These are phyloP conservation scores for Caerostris darwini DNA, from an alignment of 1,140 invertebrate genomes.

Conservation along the genomic window DNA sequence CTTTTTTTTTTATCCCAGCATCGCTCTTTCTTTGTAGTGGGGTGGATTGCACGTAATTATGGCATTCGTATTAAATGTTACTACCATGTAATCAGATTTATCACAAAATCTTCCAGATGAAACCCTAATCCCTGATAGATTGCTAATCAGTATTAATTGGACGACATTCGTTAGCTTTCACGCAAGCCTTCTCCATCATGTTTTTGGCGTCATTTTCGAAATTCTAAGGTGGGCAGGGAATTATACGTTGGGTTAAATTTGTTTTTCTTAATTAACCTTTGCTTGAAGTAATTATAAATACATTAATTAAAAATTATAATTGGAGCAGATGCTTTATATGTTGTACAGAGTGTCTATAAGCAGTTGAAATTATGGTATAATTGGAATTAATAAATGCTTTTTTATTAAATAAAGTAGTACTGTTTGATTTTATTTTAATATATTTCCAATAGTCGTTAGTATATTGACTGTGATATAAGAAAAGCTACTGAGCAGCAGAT, in stretches of 20 bases:
- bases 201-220: not conserved
- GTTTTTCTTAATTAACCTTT: not conserved
- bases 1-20: not conserved
- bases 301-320: not conserved
- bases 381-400: no score
- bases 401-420: no score
- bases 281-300: not conserved
- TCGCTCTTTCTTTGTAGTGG: constrained; percentile 29
- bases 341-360: no score
- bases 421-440: no score
- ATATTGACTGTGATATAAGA: not conserved
- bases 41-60: constrained; percentile 13
- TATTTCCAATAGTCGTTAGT: not conserved
- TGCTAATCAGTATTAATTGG: constrained; percentile 32
- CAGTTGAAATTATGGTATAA: no score
- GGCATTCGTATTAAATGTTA: constrained; percentile 22
- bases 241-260: not conserved
- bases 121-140: constrained; percentile 14
- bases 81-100: constrained; percentile 28
- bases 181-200: not conserved
- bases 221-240: not conserved
- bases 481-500: no score
- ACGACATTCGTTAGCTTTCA: not conserved
- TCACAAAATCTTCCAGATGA: not conserved
- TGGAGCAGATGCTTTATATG: no score